Conservation (phyloP, 2,797 vertebrate species). For the Gallirallus australis region DNA sequence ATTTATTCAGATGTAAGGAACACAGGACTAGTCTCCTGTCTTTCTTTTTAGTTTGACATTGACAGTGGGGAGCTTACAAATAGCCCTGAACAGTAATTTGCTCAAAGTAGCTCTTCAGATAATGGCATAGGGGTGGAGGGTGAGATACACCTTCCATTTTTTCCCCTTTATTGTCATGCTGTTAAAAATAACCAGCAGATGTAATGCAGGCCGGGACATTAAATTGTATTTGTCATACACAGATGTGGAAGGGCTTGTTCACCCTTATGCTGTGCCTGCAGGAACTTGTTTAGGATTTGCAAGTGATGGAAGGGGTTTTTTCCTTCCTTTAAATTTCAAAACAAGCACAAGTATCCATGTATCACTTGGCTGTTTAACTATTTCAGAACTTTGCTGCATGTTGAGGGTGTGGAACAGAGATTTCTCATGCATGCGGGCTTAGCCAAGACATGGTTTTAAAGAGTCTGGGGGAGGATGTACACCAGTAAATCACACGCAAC, state of each 20-base stretch:
- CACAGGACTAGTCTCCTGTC: slow-evolving; percentile 66
- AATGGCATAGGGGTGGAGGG: slow-evolving; percentile 70
- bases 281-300: slow-evolving; percentile 80
- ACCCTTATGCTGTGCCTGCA: slow-evolving; percentile 77
- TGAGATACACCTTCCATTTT: slow-evolving; percentile 74
- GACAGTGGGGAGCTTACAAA: slow-evolving; percentile 74
- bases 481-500: not conserved
- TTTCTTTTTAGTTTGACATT: slow-evolving; percentile 59
- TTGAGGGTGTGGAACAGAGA: not conserved
- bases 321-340: not conserved
- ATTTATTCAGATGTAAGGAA: slow-evolving; percentile 72
- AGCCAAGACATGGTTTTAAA: not conserved
- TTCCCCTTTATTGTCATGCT: slow-evolving; percentile 71
- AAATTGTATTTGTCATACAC: slow-evolving; percentile 79
- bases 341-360: not conserved
- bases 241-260: slow-evolving; percentile 82
- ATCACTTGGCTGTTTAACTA: not conserved
- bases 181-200: slow-evolving; percentile 80
- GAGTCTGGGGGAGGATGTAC: not conserved
- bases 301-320: not conserved
- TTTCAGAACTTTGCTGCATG: not conserved
- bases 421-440: not conserved
- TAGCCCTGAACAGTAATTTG: slow-evolving; percentile 76
- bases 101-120: slow-evolving; percentile 79
- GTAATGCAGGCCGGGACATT: slow-evolving; percentile 68